Evolutionary conservation across 2,888 invertebrate species (phyloP).

Genomic region (Platycheirus rosarum): DNA sequence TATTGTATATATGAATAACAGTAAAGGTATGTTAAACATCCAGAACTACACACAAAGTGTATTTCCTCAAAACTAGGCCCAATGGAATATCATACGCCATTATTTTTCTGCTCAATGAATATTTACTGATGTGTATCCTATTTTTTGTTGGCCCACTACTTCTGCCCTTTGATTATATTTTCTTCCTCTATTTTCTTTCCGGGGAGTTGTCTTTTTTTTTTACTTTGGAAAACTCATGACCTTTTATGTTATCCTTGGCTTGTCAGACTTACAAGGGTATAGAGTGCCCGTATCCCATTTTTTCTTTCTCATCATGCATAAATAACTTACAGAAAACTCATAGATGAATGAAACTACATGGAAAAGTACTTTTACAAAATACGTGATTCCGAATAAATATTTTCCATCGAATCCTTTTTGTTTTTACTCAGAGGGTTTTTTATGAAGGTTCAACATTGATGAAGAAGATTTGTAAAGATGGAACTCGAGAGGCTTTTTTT

Average conservation of each 20-base stretch:
- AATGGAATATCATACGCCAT: conserved; percentile 69
- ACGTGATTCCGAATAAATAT: conserved; percentile 73
- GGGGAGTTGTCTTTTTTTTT: conserved; percentile 60
- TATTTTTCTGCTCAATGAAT: conserved; percentile 74
- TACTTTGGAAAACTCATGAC: conserved; percentile 67
- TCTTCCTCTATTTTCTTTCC: conserved; percentile 44
- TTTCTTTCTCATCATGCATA: conserved; percentile 67
- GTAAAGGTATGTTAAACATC: conserved; percentile 48
- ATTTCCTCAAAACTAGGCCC: conserved; percentile 68
- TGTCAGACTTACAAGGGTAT: conserved; percentile 9
- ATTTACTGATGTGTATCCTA: conserved; percentile 73
- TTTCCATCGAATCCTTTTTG: conserved; percentile 66
- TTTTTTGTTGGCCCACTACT: conserved; percentile 44
- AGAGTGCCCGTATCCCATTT: conserved; percentile 17
- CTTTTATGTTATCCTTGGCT: conserved; percentile 51
- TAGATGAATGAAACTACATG: conserved; percentile 74
- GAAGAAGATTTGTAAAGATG: conserved; percentile 31
- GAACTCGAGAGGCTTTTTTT: conserved; percentile 35
- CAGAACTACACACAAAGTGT: conserved; percentile 36
- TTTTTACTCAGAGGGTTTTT: conserved; percentile 26
- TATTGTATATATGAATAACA: conserved; percentile 44
- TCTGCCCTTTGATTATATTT: conserved; percentile 46
- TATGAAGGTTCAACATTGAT: conserved; percentile 35
- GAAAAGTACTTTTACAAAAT: conserved; percentile 74
- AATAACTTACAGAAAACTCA: conserved; percentile 64